A percentile compares a stretch with the other conserved stretches of the same genome.
phyloP scores from a whole-genome alignment of 2,797 vertebrate genomes.

The Sebastes iracundus region DNA sequence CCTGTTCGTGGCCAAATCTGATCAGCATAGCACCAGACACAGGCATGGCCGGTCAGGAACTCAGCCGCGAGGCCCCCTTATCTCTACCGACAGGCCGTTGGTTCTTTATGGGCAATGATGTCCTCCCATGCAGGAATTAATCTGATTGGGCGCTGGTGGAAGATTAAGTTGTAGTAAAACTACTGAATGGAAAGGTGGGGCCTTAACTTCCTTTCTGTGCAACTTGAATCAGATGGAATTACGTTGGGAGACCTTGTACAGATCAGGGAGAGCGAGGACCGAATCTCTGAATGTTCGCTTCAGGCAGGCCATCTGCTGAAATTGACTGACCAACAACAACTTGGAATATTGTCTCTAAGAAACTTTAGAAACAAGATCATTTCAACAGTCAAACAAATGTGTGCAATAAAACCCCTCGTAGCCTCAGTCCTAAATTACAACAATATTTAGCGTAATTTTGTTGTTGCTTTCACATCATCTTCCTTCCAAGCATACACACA shows the following conservation, averaged over 20 bases:
- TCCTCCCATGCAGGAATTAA: constrained; percentile 60
- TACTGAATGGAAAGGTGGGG: constrained; percentile 45
- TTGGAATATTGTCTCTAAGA: constrained; percentile 5
- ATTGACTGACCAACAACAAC: constrained; percentile 5
- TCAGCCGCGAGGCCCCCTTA: constrained; percentile 57
- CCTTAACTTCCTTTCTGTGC: constrained; percentile 31
- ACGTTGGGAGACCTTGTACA: background rate
- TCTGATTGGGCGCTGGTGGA: constrained; percentile 58
- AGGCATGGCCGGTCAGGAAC: constrained; percentile 68
- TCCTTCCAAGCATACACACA: background rate
- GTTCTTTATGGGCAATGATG: constrained; percentile 57
- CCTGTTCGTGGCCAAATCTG: constrained; percentile 73
- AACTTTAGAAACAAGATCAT: constrained; percentile 11
- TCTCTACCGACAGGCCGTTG: constrained; percentile 62
- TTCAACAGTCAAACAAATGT: background rate
- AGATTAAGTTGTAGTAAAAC: constrained; percentile 47
- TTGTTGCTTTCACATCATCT: background rate
- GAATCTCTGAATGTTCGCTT: constrained; percentile 5
- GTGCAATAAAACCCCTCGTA: background rate
- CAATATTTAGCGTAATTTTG: background rate
- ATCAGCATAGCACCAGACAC: constrained; percentile 80
- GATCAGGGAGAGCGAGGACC: background rate
- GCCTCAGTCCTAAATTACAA: background rate
- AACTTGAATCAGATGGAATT: constrained; percentile 34
- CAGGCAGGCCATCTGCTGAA: constrained; percentile 16